A percentile compares a stretch with the other conserved stretches of the same genome.
phyloP scores from a whole-genome alignment of 2,888 invertebrate species.

The Cosmia pyralina region DNA sequence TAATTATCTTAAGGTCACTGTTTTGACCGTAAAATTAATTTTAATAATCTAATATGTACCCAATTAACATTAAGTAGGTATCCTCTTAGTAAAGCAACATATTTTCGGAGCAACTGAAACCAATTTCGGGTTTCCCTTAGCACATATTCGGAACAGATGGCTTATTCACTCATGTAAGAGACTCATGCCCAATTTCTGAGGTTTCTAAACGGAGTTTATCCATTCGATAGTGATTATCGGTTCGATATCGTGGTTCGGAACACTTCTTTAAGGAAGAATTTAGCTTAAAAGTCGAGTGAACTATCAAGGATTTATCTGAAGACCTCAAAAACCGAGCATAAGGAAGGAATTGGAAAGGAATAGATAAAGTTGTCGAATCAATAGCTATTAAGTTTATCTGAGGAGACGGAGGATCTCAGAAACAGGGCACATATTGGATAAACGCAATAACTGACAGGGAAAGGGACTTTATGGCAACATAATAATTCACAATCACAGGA shows the following conservation, averaged over 20 bases:
- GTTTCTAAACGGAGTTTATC: too few species aligned
- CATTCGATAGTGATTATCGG: too few species aligned
- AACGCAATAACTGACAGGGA: constrained; percentile 29
- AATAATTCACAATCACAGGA: constrained; percentile 44
- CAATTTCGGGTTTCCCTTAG: constrained; percentile 15
- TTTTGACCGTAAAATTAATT: not conserved
- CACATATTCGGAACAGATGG: constrained; percentile 11
- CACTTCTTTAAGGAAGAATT: too few species aligned
- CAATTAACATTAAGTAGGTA: not conserved
- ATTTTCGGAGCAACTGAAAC: constrained; percentile 17
- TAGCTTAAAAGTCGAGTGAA: too few species aligned
- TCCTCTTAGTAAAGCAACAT: not conserved
- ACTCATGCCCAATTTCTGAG: not conserved
- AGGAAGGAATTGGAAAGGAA: too few species aligned
- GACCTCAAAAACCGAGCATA: too few species aligned
- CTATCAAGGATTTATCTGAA: too few species aligned
- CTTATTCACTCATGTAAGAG: constrained; percentile 12
- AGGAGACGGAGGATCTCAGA: too few species aligned
- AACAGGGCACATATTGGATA: constrained; percentile 27
- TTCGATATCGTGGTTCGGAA: too few species aligned
- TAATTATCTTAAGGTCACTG: not conserved
- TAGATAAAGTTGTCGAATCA: too few species aligned
- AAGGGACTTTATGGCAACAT: constrained; percentile 39
- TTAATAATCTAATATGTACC: not conserved
- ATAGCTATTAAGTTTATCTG: too few species aligned